Evolutionary conservation across 1,140 invertebrate species (phyloP), one percentile per base, ranked within the genome.

Genomic region (Panagrolaimus sp.): DNA sequence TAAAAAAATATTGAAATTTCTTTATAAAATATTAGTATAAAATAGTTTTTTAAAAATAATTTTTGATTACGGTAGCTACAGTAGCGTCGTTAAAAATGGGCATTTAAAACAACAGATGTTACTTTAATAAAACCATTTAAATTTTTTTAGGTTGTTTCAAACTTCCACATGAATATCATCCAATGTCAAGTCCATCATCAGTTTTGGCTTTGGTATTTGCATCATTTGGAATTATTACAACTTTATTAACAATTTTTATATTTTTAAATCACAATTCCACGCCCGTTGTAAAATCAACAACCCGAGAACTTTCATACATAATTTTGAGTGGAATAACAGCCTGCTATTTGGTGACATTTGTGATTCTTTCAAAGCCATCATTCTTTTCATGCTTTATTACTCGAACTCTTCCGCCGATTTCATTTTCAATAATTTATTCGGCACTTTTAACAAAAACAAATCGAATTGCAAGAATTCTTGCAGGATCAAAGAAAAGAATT

Each of bases 361-460:
- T 89, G 6, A 87, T 92, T 28, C 83, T 92, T 9, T 88, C 90
- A 6, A 88, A 88, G 70, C 91, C 91, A 0, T 87, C 87, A 1
- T 83, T 84, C 52, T 77, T 87, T 1, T 87, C 88, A 0, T 93
- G 91, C 83, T 87, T 88, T 15, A 74, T 91, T 9, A 73, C 72
- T 12, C 71, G 81, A 46, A 80, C 71, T 7, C 43, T 82, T 28
- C 81, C 81, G 10, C 80, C 80, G 8, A 82, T 92, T 47, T 89
- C 89, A 47, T 91, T 93, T 78, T 88, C 90, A 0, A 89, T 92
- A 84, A 91, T 92, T 71, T 93, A 92, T 82, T 89, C 90, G 0
- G 89, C 90, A 6, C 83, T 93, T 14, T 86, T 92, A 3, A 92
- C 90, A 3, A 91, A 92, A 86, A 93, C 91, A 0, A 92, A 93